Conservation (phyloP, 2,797 vertebrate genomes). For the Lacerta bilineata region DNA sequence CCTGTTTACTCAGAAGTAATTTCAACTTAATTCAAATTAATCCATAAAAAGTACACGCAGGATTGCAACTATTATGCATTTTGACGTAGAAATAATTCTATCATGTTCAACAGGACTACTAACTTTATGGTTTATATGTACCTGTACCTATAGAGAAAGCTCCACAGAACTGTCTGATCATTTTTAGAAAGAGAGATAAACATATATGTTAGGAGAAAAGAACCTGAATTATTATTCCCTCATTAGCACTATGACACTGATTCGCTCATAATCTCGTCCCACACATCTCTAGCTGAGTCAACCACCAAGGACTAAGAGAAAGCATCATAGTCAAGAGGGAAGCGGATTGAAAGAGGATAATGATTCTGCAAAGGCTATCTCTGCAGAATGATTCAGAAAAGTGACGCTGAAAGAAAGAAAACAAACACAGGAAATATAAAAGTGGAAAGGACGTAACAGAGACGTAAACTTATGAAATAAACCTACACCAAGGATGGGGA, state of each 20-base stretch:
- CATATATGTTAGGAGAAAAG: slow-evolving; percentile 62
- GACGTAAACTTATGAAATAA: slow-evolving; percentile 13
- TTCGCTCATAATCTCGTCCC: slow-evolving; percentile 70
- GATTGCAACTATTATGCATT: neutral
- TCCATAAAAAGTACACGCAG: neutral
- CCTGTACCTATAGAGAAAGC: neutral
- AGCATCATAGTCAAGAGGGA: slow-evolving; percentile 69
- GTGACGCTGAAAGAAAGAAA: slow-evolving; percentile 56
- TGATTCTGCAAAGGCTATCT: slow-evolving; percentile 65
- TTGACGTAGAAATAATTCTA: neutral
- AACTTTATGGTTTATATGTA: neutral
- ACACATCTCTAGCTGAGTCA: slow-evolving; percentile 79
- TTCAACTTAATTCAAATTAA: neutral
- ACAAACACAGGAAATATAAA: slow-evolving; percentile 13
- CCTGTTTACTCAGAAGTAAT: neutral
- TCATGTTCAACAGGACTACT: neutral
- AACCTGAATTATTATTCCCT: slow-evolving; percentile 67
- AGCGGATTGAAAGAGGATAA: slow-evolving; percentile 66
- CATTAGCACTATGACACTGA: slow-evolving; percentile 65
- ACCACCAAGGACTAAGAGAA: slow-evolving; percentile 60
- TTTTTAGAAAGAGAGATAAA: slow-evolving; percentile 61
- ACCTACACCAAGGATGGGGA: slow-evolving; percentile 15
- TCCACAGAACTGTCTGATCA: slow-evolving; percentile 48
- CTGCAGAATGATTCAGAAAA: slow-evolving; percentile 73
- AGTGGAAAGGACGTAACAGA: slow-evolving; percentile 19